Evolutionary conservation across 1,140 invertebrate species (phyloP).

Genomic region (Cydia strobilella): DNA sequence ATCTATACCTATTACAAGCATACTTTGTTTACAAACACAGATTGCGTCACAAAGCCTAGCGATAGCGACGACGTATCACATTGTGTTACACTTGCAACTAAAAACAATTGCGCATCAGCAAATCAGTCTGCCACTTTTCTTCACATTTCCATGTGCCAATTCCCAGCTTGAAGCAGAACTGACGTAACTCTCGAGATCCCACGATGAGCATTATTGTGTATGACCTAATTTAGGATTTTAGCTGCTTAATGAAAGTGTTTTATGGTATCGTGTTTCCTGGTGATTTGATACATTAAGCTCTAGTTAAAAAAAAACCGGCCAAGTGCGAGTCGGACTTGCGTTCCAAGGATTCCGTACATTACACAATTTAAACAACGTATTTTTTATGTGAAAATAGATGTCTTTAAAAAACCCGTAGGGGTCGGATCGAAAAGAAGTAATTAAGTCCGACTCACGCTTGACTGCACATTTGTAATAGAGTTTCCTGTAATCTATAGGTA

Average conservation of each 20-base stretch:
- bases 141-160: conserved; percentile 22
- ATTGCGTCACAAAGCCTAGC: background rate
- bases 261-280: conserved; percentile 9
- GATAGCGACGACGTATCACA: background rate
- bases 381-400: too few relatives aligned
- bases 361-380: too few relatives aligned
- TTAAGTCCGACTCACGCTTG: too few relatives aligned
- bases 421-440: too few relatives aligned
- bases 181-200: conserved; percentile 20
- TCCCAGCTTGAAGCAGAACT: background rate
- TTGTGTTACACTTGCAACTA: background rate
- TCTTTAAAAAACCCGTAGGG: too few relatives aligned
- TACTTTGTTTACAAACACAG: background rate
- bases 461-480: too few relatives aligned
- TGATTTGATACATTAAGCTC: background rate
- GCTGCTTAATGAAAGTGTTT: conserved; percentile 23
- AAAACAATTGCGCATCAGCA: conserved; percentile 25
- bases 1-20: background rate
- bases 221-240: conserved; percentile 32
- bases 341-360: too few relatives aligned
- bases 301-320: too few relatives aligned
- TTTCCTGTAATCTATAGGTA: too few relatives aligned
- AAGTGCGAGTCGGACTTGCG: too few relatives aligned
- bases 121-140: conserved; percentile 11
- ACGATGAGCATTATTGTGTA: conserved; percentile 32